Base-by-base conservation (phyloP, 2,888 invertebrate genomes). In the Drosophila sordidula region DNA sequence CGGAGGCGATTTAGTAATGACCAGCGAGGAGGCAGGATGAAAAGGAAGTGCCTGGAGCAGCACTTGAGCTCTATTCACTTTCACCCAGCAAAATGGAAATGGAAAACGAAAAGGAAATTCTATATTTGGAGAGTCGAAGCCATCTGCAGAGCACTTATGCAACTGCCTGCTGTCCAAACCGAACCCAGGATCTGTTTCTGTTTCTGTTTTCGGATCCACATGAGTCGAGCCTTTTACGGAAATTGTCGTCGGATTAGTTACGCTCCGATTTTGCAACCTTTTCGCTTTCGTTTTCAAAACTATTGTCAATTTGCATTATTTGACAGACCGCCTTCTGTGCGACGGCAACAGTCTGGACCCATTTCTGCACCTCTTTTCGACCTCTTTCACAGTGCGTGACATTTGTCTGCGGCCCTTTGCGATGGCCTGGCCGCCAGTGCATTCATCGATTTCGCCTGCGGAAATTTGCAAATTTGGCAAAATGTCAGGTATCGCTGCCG, bases 301-400 rank as follows among this genome's bases (percentile, higher is more conserved):
- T 88, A 83, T 88, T 90, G 88, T 90, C 71, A 59, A 80, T 90
- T 90, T 86, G 71, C 86, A 89, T 88, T 79, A 87, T 78, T 42
- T 46, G 26, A 26, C 8, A 61, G 89, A 83, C 90, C 89, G 89
- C 86, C 86, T 83, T 65, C 75, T 66, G 85, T 61, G 74, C 12
- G 34, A 34, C 34, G 34, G 4, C 32, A 32, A 12, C 2, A 26
- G 41, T 38, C 61, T 39, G 54, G 47, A 58, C 52, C 75, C 47
- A 45, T 47, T 54, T 29, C 14, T 62, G 50, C 50, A 72, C 72
- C 83, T 80, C 89, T 73, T 77, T 68, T 29, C 68, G 70, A 89
- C 87, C 89, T 89, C 89, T 84, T 85, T 71, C 61, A 65, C 64
- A 66, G 69, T 50, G 65, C 59, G 63, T 67, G 78, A 80, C 73